Evolutionary conservation across 2,797 vertebrate species (phyloP), one percentile per base, ranked within the genome.

Genomic region (Eleutherodactylus coqui): DNA sequence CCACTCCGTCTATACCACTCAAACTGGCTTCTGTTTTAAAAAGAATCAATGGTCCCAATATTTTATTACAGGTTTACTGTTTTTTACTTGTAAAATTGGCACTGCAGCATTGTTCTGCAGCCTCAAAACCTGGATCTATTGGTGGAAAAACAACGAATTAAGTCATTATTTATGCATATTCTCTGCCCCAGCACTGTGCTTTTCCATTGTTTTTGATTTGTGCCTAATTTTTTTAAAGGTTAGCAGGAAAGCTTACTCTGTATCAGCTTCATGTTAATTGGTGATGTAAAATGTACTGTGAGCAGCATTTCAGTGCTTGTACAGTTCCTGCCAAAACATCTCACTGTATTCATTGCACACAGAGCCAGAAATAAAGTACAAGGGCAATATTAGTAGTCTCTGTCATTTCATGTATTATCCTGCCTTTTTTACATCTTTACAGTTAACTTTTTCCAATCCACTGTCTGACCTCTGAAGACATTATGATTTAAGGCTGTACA

Each of bases 31-130:
- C 93, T 95, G 93, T 95, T 95, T 95, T 95, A 93, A 77, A 78
- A 78, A 24, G 24, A 60, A 95, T 94, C 88, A 89, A 92, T 89
- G 86, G 55, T 85, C 90, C 90, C 78, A 92, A 91, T 93, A 89
- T 95, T 94, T 93, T 94, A 94, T 92, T 93, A 94, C 90, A 89
- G 90, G 93, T 91, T 92, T 91, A 93, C 92, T 87, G 92, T 95
- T 95, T 95, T 95, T 93, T 95, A 94, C 93, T 93, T 94, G 92
- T 92, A 92, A 94, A 92, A 93, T 93, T 94, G 93, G 91, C 93
- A 90, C 91, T 93, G 92, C 94, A 93, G 94, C 93, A 92, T 95
- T 92, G 92, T 93, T 92, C 92, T 94, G 92, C 93, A 94, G 93
- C 90, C 88, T 93, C 93, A 93, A 93, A 93, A 92, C 90, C 91